A percentile compares a stretch with the other conserved stretches of the same genome.
Conservation (phyloP, 2,113 vertebrate genomes). For the Columbina picui region DNA sequence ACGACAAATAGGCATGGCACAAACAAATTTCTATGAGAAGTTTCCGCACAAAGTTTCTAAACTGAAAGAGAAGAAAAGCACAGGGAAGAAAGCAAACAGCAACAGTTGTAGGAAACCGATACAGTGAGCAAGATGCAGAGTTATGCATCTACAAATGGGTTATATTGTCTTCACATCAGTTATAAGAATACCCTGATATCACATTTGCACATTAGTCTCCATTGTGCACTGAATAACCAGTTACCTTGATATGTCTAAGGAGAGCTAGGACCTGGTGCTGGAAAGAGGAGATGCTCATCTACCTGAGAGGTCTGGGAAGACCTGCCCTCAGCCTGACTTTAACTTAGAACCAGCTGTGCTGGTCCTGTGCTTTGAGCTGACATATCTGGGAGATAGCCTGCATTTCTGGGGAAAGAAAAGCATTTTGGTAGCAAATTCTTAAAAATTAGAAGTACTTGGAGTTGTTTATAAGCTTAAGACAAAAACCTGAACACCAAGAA, state of each 20-base stretch:
- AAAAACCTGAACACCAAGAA: neutral
- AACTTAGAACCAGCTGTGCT: neutral
- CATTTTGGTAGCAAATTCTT: neutral
- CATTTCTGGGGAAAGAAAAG: neutral
- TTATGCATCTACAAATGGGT: neutral
- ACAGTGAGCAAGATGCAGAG: neutral
- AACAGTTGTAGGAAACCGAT: neutral
- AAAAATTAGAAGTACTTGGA: neutral
- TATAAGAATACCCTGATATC: neutral
- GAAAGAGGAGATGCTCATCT: neutral
- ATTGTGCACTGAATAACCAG: neutral
- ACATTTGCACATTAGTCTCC: accelerated
- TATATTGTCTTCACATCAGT: neutral
- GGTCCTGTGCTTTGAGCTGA: neutral
- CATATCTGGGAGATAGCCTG: neutral
- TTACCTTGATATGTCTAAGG: neutral
- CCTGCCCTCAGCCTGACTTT: neutral
- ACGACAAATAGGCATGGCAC: neutral
- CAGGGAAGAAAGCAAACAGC: neutral
- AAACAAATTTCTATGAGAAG: neutral
- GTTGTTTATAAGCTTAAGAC: neutral
- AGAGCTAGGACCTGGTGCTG: neutral
- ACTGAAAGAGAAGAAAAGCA: neutral
- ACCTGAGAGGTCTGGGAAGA: neutral
- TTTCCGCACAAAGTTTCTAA: neutral